A percentile compares a stretch with the other conserved stretches of the same genome.
Evolutionary conservation across 1,140 invertebrate genomes (phyloP).

Genomic region (Calosoma granatense): DNA sequence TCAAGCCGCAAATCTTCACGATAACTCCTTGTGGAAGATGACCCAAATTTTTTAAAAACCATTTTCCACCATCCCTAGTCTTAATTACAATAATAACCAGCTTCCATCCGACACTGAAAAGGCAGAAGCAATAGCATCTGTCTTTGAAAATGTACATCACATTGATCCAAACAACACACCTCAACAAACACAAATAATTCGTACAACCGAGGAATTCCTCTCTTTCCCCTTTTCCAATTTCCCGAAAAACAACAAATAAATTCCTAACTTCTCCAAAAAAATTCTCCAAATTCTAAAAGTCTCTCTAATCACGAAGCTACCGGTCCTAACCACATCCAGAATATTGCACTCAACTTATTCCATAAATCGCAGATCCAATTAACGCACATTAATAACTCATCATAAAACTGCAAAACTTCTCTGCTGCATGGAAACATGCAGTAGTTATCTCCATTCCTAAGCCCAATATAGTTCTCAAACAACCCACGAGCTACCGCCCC

Average conservation of each 20-base stretch:
- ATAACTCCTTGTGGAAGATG: slow-evolving; percentile 19
- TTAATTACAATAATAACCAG: slow-evolving; percentile 7
- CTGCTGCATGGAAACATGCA: slow-evolving; percentile 26
- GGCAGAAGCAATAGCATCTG: slow-evolving; percentile 12
- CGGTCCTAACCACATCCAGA: slow-evolving; percentile 24
- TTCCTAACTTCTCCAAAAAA: slow-evolving; percentile 14
- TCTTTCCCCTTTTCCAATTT: background rate
- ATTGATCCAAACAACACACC: background rate
- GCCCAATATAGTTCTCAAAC: slow-evolving; percentile 20
- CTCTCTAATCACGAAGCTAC: slow-evolving; percentile 25
- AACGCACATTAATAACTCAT: slow-evolving; percentile 25
- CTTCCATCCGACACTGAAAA: slow-evolving; percentile 14
- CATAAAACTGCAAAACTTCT: slow-evolving; percentile 24
- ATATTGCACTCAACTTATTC: slow-evolving; percentile 18
- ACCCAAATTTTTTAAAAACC: slow-evolving; percentile 16
- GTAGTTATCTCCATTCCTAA: slow-evolving; percentile 27
- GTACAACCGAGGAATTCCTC: background rate
- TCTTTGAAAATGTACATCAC: slow-evolving; percentile 16
- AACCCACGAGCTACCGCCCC: slow-evolving; percentile 27
- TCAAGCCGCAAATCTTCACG: slow-evolving; percentile 13
- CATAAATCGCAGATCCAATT: slow-evolving; percentile 21
- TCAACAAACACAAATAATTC: background rate
- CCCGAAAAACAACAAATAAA: background rate
- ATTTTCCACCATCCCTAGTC: slow-evolving; percentile 12
- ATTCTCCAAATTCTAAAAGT: slow-evolving; percentile 17